phyloP scores from a whole-genome alignment of 53 echinoderm and acorn worm genomes.

The Stichopus horrens region DNA sequence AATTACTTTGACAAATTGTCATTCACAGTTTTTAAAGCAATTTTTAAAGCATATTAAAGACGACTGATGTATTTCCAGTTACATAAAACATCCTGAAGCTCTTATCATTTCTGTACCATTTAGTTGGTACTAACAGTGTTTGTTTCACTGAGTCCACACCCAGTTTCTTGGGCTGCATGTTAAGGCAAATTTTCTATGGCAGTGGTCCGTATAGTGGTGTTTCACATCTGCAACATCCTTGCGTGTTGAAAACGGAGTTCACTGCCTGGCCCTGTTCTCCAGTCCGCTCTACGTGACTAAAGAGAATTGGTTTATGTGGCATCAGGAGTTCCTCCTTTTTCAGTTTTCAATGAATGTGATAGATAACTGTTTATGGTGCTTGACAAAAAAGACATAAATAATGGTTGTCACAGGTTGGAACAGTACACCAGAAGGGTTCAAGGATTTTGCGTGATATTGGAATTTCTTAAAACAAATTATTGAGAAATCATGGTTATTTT shows the following conservation, averaged over 20 bases:
- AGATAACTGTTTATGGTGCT: background rate
- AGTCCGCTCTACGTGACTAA: background rate
- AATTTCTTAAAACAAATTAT: background rate
- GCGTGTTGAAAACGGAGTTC: background rate
- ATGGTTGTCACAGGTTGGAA: background rate
- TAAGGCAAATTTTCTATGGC: too few species aligned
- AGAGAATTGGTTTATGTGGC: background rate
- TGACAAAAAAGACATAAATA: constrained; percentile 1
- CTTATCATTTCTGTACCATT: too few species aligned
- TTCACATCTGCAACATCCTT: too few species aligned
- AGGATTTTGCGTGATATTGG: background rate
- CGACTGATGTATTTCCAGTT: too few species aligned
- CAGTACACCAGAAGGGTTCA: background rate
- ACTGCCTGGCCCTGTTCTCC: background rate
- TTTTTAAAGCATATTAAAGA: too few species aligned
- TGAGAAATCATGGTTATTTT: background rate
- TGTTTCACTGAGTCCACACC: too few species aligned
- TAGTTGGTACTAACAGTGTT: too few species aligned
- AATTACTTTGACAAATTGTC: too few species aligned
- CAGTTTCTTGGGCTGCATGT: too few species aligned
- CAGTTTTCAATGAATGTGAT: background rate
- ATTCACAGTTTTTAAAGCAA: too few species aligned
- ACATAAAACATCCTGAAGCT: too few species aligned
- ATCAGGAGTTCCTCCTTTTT: background rate
- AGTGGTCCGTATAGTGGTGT: too few species aligned